Conservation (phyloP, 2,888 invertebrate genomes). For the Meganola albula region DNA sequence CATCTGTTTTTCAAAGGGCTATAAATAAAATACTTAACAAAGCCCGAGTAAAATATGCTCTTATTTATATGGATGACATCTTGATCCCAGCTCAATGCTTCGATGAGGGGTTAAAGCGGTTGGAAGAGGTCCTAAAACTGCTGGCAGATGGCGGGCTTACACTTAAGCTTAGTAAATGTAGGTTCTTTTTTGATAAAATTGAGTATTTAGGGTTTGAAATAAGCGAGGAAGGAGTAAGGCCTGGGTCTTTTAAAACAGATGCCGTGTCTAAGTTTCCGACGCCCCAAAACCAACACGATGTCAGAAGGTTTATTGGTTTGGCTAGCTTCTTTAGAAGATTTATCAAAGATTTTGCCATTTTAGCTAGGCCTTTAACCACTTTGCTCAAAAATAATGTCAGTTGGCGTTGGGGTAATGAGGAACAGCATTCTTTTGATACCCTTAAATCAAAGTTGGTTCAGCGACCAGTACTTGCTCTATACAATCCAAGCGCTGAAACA, state of each 20-base stretch:
- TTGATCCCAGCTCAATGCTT: not conserved
- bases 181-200: slow-evolving; percentile 2
- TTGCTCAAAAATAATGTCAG: slow-evolving; percentile 5
- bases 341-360: slow-evolving; percentile 6
- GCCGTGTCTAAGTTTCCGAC: slow-evolving; percentile 3
- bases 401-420: slow-evolving; percentile 5
- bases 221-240: not conserved
- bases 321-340: slow-evolving; percentile 7
- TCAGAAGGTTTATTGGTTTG: slow-evolving; percentile 9
- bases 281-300: slow-evolving; percentile 3
- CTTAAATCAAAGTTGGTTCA: slow-evolving; percentile 1
- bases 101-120: not conserved
- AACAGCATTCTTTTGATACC: slow-evolving; percentile 2
- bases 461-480: slow-evolving; percentile 4
- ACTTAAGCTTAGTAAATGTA: slow-evolving; percentile 8
- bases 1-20: slow-evolving; percentile 6
- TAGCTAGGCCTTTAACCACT: slow-evolving; percentile 5
- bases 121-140: slow-evolving; percentile 1
- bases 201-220: slow-evolving; percentile 9
- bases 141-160: slow-evolving; percentile 4
- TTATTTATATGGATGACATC: slow-evolving; percentile 2
- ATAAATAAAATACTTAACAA: slow-evolving; percentile 4
- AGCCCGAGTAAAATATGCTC: not conserved
- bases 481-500: slow-evolving; percentile 7
- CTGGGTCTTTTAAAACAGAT: not conserved